A percentile compares a stretch with the other conserved stretches of the same genome.
These are phyloP conservation scores for Crossaster papposus DNA, from an alignment of 53 echinoderm and acorn worm genomes.

Conservation along the genomic window DNA sequence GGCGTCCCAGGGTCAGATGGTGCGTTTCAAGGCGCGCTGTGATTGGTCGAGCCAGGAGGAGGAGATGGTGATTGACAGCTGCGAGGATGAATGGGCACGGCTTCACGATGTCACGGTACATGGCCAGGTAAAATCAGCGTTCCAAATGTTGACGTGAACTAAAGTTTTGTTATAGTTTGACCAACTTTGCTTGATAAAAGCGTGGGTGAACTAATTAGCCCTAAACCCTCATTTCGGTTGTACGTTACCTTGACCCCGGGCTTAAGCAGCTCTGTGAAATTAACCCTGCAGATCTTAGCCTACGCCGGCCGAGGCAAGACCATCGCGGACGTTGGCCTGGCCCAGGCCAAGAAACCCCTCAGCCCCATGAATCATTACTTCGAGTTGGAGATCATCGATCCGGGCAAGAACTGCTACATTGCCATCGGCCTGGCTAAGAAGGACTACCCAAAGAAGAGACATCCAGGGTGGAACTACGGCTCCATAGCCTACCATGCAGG, in stretches of 20 bases:
- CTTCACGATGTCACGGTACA: conserved; percentile 85
- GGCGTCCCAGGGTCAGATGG: conserved; percentile 73
- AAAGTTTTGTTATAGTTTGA: too few relatives aligned
- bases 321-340: conserved; percentile 91
- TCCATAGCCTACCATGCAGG: conserved; percentile 99
- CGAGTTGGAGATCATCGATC: conserved; percentile 95
- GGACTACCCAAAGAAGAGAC: conserved; percentile 89
- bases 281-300: conserved; percentile 68
- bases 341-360: conserved; percentile 87
- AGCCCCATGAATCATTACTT: conserved; percentile 96
- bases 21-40: conserved; percentile 79
- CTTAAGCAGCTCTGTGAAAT: not conserved
- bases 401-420: conserved; percentile 95
- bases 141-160: too few relatives aligned
- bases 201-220: too few relatives aligned
- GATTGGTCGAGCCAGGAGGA: conserved; percentile 90
- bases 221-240: too few relatives aligned
- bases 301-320: conserved; percentile 88
- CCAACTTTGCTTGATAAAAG: too few relatives aligned
- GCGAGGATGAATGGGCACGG: conserved; percentile 89
- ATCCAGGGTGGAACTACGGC: conserved; percentile 96
- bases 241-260: too few relatives aligned
- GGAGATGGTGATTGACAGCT: conserved; percentile 90
- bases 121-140: conserved; percentile 73
- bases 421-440: conserved; percentile 87